Evolutionary conservation across 2,888 invertebrate genomes (phyloP), one percentile per base, ranked within the genome.

Genomic region (Lochmaea crataegi): DNA sequence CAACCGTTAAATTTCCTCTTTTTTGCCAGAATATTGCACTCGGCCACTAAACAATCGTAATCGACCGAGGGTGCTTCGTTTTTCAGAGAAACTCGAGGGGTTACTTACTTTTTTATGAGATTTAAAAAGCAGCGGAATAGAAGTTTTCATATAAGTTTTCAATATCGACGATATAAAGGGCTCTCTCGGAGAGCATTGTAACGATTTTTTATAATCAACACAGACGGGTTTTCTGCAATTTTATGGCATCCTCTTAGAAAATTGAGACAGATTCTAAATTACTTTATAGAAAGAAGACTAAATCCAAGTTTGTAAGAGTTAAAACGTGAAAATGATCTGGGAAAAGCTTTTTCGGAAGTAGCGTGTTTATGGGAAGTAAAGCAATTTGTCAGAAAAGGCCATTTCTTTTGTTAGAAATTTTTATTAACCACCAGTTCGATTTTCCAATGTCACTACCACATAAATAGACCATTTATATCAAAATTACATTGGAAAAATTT

Each of bases 81-180:
- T 32, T 58, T 2, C 58, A 32, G 5, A 12, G n/a, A 14, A 58
- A 14, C 58, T 32, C 58, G 26, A 58, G 58, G 58, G 58, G 58
- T 58, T 58, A 58, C 58, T 58, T 58, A 58, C 58, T 32, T 58
- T 57, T 58, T 58, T 58, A 58, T 32, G 32, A 58, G 58, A 58
- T 58, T 58, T 58, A 58, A 26, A 22, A 58, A 58, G 58, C 58
- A 58, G 58, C 58, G 5, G n/a, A 58, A 32, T n/a, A 58, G 32
- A 58, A 58, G 58, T 58, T 58, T 58, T 58, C 58, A 58, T 58
- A 58, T 58, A 58, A 58, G 58, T 58, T 58, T 58, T 58, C 58
- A 58, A 58, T 58, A 58, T 58, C 58, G 58, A 32, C 58, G 58
- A 58, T 58, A 58, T 58, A 58, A 58, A 58, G 32, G 58, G 58